These are phyloP conservation scores for Dicrurus megarhynchus DNA, from an alignment of 2,113 vertebrate genomes.

Conservation along the genomic window DNA sequence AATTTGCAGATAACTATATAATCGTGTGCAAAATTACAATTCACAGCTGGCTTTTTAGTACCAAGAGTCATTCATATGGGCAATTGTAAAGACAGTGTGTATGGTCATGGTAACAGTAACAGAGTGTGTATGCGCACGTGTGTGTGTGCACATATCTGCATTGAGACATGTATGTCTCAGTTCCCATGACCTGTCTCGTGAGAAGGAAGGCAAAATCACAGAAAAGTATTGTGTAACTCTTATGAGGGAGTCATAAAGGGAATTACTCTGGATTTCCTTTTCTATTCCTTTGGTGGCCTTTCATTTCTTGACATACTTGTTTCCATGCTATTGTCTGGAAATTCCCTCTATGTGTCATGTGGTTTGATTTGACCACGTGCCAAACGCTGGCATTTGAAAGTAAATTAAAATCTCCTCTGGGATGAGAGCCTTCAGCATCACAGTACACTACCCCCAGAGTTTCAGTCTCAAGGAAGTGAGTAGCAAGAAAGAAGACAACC, in stretches of 20 bases:
- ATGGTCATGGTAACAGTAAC: not conserved
- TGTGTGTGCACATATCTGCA: not conserved
- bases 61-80: not conserved
- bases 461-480: not conserved
- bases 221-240: not conserved
- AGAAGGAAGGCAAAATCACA: not conserved
- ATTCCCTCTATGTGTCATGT: not conserved
- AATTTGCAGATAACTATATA: not conserved
- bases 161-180: not conserved
- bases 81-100: not conserved
- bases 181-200: not conserved
- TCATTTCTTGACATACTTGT: not conserved
- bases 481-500: not conserved
- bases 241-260: not conserved
- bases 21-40: not conserved
- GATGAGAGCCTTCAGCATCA: not conserved
- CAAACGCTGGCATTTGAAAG: not conserved
- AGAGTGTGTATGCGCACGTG: too few species aligned
- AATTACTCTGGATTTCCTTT: not conserved
- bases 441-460: not conserved
- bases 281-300: not conserved
- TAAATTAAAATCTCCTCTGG: not conserved
- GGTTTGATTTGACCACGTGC: not conserved
- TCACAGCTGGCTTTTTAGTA: not conserved
- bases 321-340: not conserved